Evolutionary conservation across 1,140 invertebrate species (phyloP), one percentile per base, ranked within the genome.

Genomic region (Lutraria rhynchaena): DNA sequence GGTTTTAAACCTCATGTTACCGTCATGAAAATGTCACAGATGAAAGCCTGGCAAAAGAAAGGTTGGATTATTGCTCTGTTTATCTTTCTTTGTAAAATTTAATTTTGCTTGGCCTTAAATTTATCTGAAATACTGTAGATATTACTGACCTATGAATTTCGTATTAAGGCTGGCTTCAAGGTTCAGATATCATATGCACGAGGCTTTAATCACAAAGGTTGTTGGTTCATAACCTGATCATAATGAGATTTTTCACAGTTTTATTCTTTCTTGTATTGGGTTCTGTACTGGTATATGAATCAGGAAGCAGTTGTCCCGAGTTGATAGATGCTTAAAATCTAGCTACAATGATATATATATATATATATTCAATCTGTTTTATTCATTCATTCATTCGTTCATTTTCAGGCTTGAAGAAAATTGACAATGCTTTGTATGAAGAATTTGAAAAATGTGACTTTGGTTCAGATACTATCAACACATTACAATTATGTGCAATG

Each of bases 1-100:
- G 77, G 67, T 19, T 82, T 84, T 31, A 84, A 69, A 53, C 83
- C 83, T 19, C 83, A 84, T 49, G 46, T 81, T 17, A 84, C 83
- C 5, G 67, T 84, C 33, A 69, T 81, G 70, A 84, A 84, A 61
- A 27, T 84, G 41, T 82, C 77, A 19, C 75, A 41, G 33, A 65
- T 63, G 7, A 70, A 46, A 31, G 69, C 57, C 1, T 51, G 15
- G 19, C 31, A 60, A 24, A 33, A 71, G 46, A 78, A 78, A 71
- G 67, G 67, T 83, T 33, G 27, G 0, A 31, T 31, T 49, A 19
- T 11, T 11, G 11, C 11, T 49, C 9, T 9, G 44, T 49, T 49
- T 9, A 19, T 49, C 11, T 49, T 9, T 11, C 11, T 11, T 11
- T 49, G n/a, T 49, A 58, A 3, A 9, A 19, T 3, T 37, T 22